Conservation (phyloP, 2,888 invertebrate genomes). For the Oeneis ivallda region DNA sequence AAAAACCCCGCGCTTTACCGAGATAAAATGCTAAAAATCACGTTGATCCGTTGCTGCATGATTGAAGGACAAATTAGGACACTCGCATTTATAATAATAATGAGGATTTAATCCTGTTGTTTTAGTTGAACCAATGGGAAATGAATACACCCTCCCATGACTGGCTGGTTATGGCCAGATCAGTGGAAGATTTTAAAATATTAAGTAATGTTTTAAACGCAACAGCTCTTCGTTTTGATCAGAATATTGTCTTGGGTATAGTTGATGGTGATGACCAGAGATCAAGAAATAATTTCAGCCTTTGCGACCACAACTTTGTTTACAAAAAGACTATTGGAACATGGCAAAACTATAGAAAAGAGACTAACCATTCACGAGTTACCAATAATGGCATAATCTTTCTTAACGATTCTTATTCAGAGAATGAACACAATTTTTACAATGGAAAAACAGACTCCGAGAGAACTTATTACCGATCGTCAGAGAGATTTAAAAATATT, state of each 20-base stretch:
- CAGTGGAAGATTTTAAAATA: constrained; percentile 52
- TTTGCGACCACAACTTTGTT: constrained; percentile 60
- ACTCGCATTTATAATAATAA: no score
- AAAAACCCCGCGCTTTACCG: no score
- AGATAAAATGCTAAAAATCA: no score
- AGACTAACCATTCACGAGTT: neutral
- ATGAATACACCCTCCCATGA: constrained; percentile 65
- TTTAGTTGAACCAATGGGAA: constrained; percentile 58
- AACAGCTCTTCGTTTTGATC: constrained; percentile 66
- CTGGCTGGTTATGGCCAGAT: constrained; percentile 61
- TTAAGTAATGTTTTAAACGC: constrained; percentile 61
- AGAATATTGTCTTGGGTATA: constrained; percentile 61
- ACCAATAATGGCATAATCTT: neutral
- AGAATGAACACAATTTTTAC: constrained; percentile 32
- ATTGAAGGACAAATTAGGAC: no score
- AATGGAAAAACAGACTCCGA: constrained; percentile 51
- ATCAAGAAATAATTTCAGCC: constrained; percentile 32
- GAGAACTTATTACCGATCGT: constrained; percentile 57
- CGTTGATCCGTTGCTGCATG: no score
- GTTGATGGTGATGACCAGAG: constrained; percentile 35
- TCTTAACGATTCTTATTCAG: constrained; percentile 5
- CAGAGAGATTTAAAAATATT: constrained; percentile 59
- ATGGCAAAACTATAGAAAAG: constrained; percentile 29
- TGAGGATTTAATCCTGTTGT: constrained; percentile 29
- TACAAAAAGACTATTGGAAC: constrained; percentile 45